Evolutionary conservation across 2,888 invertebrate species (phyloP).

Genomic region (Agrenia bidenticulata): DNA sequence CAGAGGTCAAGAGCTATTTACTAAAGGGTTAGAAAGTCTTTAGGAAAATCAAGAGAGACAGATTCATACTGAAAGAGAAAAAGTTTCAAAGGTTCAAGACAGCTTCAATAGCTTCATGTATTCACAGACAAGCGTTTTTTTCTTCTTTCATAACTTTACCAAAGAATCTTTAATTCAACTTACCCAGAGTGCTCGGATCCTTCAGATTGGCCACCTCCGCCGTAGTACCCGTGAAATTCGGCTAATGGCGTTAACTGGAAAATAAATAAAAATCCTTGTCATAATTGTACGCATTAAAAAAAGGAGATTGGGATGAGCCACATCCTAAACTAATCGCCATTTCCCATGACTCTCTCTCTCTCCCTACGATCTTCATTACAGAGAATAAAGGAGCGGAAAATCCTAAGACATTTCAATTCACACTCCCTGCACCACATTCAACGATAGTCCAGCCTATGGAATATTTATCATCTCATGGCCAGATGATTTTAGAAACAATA

Average conservation of each 20-base stretch:
- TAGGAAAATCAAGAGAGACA: not conserved
- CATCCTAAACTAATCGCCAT: too few species aligned
- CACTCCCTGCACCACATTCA: too few species aligned
- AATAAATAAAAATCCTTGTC: not conserved
- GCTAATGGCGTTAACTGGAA: constrained; percentile 66
- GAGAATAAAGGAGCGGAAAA: too few species aligned
- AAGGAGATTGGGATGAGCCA: too few species aligned
- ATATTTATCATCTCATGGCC: too few species aligned
- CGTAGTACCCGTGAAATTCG: constrained; percentile 80
- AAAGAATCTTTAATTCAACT: constrained; percentile 42
- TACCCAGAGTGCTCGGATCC: constrained; percentile 65
- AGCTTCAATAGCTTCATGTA: not conserved
- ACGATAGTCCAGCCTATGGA: too few species aligned
- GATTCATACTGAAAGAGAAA: not conserved
- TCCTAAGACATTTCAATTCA: too few species aligned
- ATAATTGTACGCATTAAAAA: too few species aligned
- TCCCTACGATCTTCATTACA: too few species aligned
- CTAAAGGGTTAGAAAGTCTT: not conserved
- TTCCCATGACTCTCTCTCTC: too few species aligned
- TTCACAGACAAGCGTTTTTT: not conserved
- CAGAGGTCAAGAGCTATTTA: too few species aligned
- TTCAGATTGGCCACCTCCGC: constrained; percentile 47
- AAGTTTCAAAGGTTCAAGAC: not conserved
- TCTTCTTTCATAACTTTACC: not conserved
- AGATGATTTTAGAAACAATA: too few species aligned